Evolutionary conservation across 2,888 invertebrate genomes (phyloP), one percentile per base, ranked within the genome.

Genomic region (Drosophila flavopinicola): DNA sequence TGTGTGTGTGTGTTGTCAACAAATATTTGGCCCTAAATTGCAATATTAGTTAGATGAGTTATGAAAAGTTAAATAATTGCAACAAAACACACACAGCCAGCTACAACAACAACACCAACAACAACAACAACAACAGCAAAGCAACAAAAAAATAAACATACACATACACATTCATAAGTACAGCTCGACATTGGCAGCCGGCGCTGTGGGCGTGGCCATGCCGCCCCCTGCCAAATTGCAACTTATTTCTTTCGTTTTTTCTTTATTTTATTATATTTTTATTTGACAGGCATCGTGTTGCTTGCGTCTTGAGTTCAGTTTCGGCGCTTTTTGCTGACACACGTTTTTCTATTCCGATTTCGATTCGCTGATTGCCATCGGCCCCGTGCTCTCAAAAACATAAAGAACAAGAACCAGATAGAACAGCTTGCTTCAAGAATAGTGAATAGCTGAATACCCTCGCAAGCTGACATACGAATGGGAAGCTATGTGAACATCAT

Each of bases 21-120:
- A 83, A 83, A 84, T 84, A 86, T 83, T 86, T 83, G 69, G 54
- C 64, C 47, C 63, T 67, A 72, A 69, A 78, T 80, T 80, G 86
- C 82, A 70, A 86, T 84, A 83, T 84, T 83, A 83, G 83, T 79
- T 77, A 60, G 47, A 61, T 64, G 75, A 79, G 66, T 83, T 83
- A 69, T 77, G 75, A 86, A 83, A 83, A 83, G 87, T 84, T 73
- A 86, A 83, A 83, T 86, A 83, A 75, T 75, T 75, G 72, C 51
- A 64, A 13, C 47, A 37, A 27, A 52, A 57, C 35, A 51, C 37
- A 44, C 15, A 56, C 27, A 44, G n/a, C 27, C 17, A 11, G 15
- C 35, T 15, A 15, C 17, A 23, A 32, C 15, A 20, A 52, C n/a
- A n/a, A n/a, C n/a, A n/a, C n/a, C n/a, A n/a, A n/a, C n/a, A n/a